phyloP scores from a whole-genome alignment of 2,888 invertebrate genomes.

The Dione juno region DNA sequence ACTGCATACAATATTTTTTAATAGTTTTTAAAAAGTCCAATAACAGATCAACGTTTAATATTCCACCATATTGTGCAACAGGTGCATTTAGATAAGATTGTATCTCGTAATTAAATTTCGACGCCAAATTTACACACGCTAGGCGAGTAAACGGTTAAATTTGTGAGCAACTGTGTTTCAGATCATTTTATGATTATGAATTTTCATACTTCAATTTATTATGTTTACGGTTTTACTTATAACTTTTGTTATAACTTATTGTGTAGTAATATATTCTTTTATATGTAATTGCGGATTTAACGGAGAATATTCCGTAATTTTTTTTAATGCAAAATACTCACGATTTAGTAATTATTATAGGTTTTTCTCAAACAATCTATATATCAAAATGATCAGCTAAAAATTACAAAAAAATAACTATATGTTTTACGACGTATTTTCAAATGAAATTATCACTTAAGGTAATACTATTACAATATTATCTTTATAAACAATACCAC shows the following conservation, averaged over 20 bases:
- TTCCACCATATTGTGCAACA: constrained; percentile 66
- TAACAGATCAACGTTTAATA: constrained; percentile 5
- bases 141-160: constrained; percentile 39
- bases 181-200: background rate
- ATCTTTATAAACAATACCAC: constrained; percentile 28
- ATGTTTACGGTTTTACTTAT: background rate
- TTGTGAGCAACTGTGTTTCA: constrained; percentile 6
- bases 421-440: background rate
- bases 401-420: no score
- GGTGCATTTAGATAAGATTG: constrained; percentile 60
- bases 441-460: constrained; percentile 7
- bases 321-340: no score
- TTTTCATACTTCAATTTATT: background rate
- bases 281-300: no score
- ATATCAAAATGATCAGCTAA: no score
- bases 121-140: constrained; percentile 52
- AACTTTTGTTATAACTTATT: background rate
- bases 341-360: no score
- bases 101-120: constrained; percentile 67
- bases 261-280: no score
- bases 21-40: background rate
- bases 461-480: background rate
- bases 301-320: no score
- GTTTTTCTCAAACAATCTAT: no score
- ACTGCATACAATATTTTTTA: background rate